Evolutionary conservation across 2,888 invertebrate species (phyloP).

Genomic region (Pedicia rivosa): DNA sequence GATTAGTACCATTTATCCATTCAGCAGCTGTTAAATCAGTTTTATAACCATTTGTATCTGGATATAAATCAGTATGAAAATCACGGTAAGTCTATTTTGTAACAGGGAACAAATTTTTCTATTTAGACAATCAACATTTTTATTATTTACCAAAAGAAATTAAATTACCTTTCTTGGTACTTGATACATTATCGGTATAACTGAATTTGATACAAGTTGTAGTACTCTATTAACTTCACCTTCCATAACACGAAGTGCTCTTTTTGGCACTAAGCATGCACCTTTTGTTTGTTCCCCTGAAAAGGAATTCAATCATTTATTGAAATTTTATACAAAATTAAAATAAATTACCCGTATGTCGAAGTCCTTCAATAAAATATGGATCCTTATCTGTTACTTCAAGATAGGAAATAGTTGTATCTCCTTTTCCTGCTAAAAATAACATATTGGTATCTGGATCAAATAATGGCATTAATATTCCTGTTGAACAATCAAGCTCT

Average conservation of each 20-base stretch:
- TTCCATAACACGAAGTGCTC: constrained; percentile 89
- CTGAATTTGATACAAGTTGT: constrained; percentile 69
- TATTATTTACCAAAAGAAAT: neutral
- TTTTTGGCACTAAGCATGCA: constrained; percentile 80
- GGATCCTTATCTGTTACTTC: constrained; percentile 84
- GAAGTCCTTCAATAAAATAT: constrained; percentile 71
- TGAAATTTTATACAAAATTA: neutral
- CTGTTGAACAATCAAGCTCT: constrained; percentile 73
- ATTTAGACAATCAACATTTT: neutral
- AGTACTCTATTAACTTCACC: constrained; percentile 88
- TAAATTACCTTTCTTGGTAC: constrained; percentile 68
- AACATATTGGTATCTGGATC: constrained; percentile 92
- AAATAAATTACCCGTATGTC: constrained; percentile 48
- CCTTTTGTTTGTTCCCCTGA: constrained; percentile 88
- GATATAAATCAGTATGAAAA: constrained; percentile 88
- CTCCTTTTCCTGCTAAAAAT: constrained; percentile 88
- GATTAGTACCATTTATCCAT: constrained; percentile 68
- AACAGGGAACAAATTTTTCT: constrained; percentile 14
- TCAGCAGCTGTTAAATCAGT: constrained; percentile 64
- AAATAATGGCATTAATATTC: constrained; percentile 81
- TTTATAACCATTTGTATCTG: constrained; percentile 69
- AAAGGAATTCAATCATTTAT: neutral
- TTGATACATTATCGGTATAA: constrained; percentile 89
- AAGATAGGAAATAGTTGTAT: constrained; percentile 78
- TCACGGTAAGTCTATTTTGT: constrained; percentile 85